These are phyloP conservation scores for Pangasius macronema DNA, from an alignment of 2,797 vertebrate species.

Conservation along the genomic window DNA sequence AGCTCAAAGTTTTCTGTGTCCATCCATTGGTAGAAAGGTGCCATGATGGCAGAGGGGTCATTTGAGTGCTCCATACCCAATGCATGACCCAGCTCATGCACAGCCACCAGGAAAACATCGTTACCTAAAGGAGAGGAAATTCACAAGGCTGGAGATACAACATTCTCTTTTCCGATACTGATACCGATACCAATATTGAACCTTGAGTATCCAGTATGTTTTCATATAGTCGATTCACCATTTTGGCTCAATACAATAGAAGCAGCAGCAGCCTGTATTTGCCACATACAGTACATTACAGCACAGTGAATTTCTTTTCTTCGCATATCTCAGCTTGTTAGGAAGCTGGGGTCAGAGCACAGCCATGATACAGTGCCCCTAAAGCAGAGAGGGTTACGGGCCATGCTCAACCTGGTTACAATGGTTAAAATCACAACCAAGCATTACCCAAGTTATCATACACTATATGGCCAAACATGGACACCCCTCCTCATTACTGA, in stretches of 20 bases:
- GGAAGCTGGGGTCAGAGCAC: too few relatives aligned
- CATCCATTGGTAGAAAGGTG: conserved; percentile 96
- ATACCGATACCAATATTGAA: neutral
- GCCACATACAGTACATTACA: too few relatives aligned
- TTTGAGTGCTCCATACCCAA: conserved; percentile 89
- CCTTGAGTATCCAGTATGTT: neutral
- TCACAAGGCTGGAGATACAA: neutral
- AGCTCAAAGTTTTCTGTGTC: conserved; percentile 87
- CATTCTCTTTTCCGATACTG: neutral
- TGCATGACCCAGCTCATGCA: conserved; percentile 91
- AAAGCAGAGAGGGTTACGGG: too few relatives aligned
- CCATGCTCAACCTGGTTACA: too few relatives aligned
- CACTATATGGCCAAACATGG: too few relatives aligned
- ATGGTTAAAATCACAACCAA: too few relatives aligned
- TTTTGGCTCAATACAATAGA: neutral
- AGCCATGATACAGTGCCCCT: too few relatives aligned
- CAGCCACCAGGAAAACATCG: conserved; percentile 88
- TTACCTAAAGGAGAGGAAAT: conserved; percentile 74
- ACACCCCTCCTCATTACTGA: too few relatives aligned
- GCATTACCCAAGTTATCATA: too few relatives aligned
- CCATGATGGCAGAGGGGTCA: conserved; percentile 92
- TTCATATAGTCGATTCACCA: neutral
- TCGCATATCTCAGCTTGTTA: too few relatives aligned
- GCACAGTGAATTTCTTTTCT: too few relatives aligned
- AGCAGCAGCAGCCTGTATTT: too few relatives aligned